phyloP scores from a whole-genome alignment of 2,113 vertebrate genomes.

The Symphodus melops region DNA sequence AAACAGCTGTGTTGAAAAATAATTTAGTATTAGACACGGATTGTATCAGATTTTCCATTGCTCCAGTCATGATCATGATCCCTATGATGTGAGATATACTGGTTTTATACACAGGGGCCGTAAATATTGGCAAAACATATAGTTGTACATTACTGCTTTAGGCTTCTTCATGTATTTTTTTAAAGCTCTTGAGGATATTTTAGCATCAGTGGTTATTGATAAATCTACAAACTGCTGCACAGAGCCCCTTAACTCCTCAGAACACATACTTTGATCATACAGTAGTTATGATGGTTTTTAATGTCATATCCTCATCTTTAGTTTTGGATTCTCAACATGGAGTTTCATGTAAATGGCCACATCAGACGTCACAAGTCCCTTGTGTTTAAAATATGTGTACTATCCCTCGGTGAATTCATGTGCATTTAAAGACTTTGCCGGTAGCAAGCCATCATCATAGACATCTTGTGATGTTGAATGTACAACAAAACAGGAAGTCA shows the following conservation, averaged over 20 bases:
- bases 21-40: background rate
- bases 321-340: constrained; percentile 15
- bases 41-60: background rate
- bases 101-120: background rate
- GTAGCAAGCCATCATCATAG: background rate
- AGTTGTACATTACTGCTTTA: background rate
- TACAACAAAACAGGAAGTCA: constrained; percentile 10
- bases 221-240: background rate
- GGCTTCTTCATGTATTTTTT: background rate
- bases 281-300: background rate
- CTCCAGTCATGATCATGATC: background rate
- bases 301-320: background rate
- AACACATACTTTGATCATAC: background rate
- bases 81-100: background rate
- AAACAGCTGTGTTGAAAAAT: background rate
- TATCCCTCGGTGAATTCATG: background rate
- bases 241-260: background rate
- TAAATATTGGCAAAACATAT: background rate
- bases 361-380: background rate
- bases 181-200: background rate
- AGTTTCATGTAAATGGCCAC: background rate
- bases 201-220: background rate
- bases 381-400: too few species aligned
- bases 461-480: constrained; percentile 11
- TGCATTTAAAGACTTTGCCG: background rate